These are phyloP conservation scores for Microhierax caerulescens DNA, from an alignment of 2,797 vertebrate species.

Conservation along the genomic window DNA sequence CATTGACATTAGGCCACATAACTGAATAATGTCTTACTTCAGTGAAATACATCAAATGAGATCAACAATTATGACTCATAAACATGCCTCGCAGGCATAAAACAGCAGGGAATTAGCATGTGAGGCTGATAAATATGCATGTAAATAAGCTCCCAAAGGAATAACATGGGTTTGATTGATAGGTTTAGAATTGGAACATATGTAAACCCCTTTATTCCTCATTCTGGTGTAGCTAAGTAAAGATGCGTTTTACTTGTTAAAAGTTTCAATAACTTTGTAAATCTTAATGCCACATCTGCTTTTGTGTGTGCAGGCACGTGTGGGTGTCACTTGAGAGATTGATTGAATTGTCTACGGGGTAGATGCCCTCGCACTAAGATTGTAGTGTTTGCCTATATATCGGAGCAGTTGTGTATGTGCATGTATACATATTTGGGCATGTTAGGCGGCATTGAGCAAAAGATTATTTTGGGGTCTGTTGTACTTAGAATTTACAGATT, in stretches of 20 bases:
- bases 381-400: neutral
- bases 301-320: conserved; percentile 85
- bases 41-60: conserved; percentile 99
- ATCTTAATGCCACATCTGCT: conserved; percentile 98
- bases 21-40: conserved; percentile 99
- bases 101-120: conserved; percentile 99
- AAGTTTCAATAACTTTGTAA: conserved; percentile 99
- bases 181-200: conserved; percentile 99
- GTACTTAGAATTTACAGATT: neutral
- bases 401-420: neutral
- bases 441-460: neutral
- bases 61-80: conserved; percentile 99
- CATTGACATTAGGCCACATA: conserved; percentile 97
- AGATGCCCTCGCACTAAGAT: conserved; percentile 54
- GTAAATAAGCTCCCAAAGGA: conserved; percentile 99
- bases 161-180: conserved; percentile 99
- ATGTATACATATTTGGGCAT: fast-evolving
- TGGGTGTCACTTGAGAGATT: conserved; percentile 91
- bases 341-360: conserved; percentile 86
- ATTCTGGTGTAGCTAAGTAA: conserved; percentile 91
- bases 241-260: conserved; percentile 97
- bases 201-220: conserved; percentile 98
- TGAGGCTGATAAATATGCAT: conserved; percentile 99
- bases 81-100: conserved; percentile 98
- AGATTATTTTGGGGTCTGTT: neutral